phyloP scores from a whole-genome alignment of 2,797 vertebrate species.

The Mycteria americana region DNA sequence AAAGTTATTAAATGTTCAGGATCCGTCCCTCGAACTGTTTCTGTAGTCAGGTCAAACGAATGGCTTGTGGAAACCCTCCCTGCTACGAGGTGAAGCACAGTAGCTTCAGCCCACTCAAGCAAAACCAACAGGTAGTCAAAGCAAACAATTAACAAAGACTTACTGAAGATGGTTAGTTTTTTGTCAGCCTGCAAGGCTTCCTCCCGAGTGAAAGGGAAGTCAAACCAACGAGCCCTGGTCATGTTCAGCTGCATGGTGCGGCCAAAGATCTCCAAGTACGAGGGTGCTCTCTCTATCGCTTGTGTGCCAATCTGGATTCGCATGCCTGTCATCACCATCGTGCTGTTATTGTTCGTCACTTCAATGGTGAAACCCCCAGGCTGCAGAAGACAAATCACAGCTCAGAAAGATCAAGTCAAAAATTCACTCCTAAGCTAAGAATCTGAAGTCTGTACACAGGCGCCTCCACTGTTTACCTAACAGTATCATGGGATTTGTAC shows the following conservation, averaged over 20 bases:
- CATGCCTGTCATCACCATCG: slow-evolving; percentile 99
- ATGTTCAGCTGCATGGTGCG: slow-evolving; percentile 97
- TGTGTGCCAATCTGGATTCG: slow-evolving; percentile 95
- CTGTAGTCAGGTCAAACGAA: fast-evolving
- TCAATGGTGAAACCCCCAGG: slow-evolving; percentile 96
- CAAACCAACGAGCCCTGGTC: slow-evolving; percentile 96
- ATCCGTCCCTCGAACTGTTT: fast-evolving
- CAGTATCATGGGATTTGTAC: fast-evolving
- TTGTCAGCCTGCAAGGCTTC: slow-evolving; percentile 98
- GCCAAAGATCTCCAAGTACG: slow-evolving; percentile 95
- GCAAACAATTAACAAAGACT: slow-evolving; percentile 43
- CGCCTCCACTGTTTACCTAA: neutral
- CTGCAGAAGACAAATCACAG: slow-evolving; percentile 60
- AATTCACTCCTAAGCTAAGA: neutral
- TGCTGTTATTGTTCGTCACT: slow-evolving; percentile 94
- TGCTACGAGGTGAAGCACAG: neutral
- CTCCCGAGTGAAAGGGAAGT: slow-evolving; percentile 96
- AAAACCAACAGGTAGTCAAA: neutral
- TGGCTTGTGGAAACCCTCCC: neutral
- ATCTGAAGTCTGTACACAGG: neutral
- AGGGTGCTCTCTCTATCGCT: slow-evolving; percentile 92
- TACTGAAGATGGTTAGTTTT: slow-evolving; percentile 96
- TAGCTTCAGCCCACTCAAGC: neutral
- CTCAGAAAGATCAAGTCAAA: neutral
- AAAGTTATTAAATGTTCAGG: neutral